Base-by-base conservation (phyloP, 2,888 invertebrate genomes). In the Copidosoma aretas region DNA sequence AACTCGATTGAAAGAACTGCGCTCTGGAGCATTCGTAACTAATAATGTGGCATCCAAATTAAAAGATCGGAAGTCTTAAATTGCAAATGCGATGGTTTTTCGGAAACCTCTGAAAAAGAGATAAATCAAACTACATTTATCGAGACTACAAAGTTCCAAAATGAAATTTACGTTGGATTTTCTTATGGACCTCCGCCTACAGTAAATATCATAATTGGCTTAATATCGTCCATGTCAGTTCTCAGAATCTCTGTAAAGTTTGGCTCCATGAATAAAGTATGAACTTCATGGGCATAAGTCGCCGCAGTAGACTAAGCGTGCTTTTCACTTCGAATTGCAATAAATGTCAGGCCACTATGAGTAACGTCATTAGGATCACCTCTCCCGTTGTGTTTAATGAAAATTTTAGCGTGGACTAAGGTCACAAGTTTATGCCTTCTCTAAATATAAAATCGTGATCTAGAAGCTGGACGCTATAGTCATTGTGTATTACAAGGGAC, bases 1-100 rank as follows among this genome's bases (percentile, higher is more conserved):
- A n/a, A n/a, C n/a, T n/a, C n/a, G n/a, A n/a, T n/a, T n/a, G n/a
- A n/a, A n/a, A n/a, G n/a, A n/a, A n/a, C n/a, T n/a, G n/a, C n/a
- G n/a, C n/a, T n/a, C n/a, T n/a, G n/a, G 8, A 32, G 8, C 32
- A 32, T 32, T 32, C 8, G 32, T 32, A 3, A 32, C 61, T 32
- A 61, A 32, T 24, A 61, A 61, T 5, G 51, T 25, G 14, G 51
- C 51, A 51, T 61, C 61, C 32, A 61, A 61, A 61, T 61, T 51
- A n/a, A 17, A 22, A 1, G 24, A 51, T 51, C 25, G 24, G 12
- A 61, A 61, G 17, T 61, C 21, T 15, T 61, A 8, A n/a, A 60
- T 25, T 22, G 52, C 19, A 61, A 61, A 51, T 12, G 51, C 61
- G 51, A 61, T 51, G 32, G n/a, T n/a, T 25, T 61, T 51, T 61